phyloP scores from a whole-genome alignment of 1,140 invertebrate species.

The Diabrotica undecimpunctata region DNA sequence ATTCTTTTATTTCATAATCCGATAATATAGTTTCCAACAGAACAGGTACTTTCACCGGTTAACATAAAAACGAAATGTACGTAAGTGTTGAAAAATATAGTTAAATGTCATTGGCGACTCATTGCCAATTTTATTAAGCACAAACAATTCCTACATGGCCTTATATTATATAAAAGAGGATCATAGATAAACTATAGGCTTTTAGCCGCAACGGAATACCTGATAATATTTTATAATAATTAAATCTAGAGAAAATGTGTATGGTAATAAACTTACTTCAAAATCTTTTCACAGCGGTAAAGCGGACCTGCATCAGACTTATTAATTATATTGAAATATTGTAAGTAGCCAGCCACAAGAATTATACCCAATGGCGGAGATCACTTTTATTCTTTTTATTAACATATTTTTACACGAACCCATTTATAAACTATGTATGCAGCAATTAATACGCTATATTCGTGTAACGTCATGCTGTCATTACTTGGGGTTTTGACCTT shows the following conservation, averaged over 20 bases:
- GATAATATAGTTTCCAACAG: too few species aligned
- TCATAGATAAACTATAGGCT: neutral
- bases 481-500: too few species aligned
- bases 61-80: too few species aligned
- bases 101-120: neutral
- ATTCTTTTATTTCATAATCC: too few species aligned
- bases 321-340: constrained; percentile 12
- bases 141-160: neutral
- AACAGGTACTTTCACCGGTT: too few species aligned
- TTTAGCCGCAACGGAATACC: neutral
- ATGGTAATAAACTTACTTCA: neutral
- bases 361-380: neutral
- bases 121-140: neutral
- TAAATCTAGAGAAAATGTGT: neutral
- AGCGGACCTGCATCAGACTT: constrained; percentile 2
- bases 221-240: neutral
- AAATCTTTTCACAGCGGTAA: constrained; percentile 8
- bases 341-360: constrained; percentile 7
- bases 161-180: neutral
- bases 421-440: too few species aligned
- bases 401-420: too few species aligned
- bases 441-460: too few species aligned
- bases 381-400: too few species aligned
- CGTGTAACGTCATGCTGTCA: too few species aligned
- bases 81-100: too few species aligned